Conservation (phyloP, 2,113 vertebrate genomes). For the Zapornia atra region DNA sequence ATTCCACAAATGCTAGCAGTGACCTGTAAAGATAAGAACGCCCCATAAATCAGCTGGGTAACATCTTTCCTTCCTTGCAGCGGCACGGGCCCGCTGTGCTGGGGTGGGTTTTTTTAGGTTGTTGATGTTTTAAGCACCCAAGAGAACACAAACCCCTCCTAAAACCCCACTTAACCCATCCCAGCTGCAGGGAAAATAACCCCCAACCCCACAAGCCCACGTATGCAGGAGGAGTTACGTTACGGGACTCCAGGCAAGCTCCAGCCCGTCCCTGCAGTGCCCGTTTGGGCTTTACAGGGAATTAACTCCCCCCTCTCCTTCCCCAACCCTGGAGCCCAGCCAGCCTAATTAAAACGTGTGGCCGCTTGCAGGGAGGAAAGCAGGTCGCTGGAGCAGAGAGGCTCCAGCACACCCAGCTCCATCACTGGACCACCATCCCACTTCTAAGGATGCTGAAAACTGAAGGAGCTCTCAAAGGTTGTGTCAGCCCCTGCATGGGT, state of each 20-base stretch:
- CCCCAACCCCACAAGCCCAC: no score
- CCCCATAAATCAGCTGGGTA: slow-evolving; percentile 9
- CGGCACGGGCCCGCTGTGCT: background rate
- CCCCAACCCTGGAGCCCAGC: background rate
- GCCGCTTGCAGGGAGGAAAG: background rate
- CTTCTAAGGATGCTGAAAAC: background rate
- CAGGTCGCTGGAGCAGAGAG: accelerated
- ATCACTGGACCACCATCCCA: accelerated
- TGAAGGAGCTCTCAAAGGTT: background rate
- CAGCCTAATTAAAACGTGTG: background rate
- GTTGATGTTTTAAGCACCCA: slow-evolving; percentile 27
- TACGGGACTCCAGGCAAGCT: background rate
- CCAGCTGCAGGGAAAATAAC: background rate
- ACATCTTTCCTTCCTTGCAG: background rate
- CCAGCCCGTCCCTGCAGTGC: background rate
- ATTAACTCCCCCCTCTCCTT: background rate
- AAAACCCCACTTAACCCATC: slow-evolving; percentile 28
- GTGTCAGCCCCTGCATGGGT: accelerated
- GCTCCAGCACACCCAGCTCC: background rate
- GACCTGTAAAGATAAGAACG: slow-evolving; percentile 23
- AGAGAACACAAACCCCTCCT: background rate
- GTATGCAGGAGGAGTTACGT: background rate
- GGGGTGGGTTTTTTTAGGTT: background rate
- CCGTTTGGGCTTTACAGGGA: background rate
- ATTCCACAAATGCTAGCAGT: slow-evolving; percentile 23